Evolutionary conservation across 2,797 vertebrate species (phyloP).

Genomic region (Crax fasciolata): DNA sequence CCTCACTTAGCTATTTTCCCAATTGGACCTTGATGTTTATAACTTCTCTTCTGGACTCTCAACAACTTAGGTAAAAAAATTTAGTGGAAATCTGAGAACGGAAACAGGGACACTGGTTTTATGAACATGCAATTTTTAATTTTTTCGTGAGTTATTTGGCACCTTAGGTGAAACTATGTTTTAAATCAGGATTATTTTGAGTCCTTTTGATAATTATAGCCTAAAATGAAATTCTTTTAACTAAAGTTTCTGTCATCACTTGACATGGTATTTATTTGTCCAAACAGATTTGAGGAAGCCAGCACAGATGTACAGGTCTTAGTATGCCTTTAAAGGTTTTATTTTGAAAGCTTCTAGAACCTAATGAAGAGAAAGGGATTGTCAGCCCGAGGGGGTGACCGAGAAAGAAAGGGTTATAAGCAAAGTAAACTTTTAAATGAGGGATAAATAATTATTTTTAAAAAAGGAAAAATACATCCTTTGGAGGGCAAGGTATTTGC

Average conservation of each 20-base stretch:
- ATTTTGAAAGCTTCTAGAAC: not conserved
- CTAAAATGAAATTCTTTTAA: not conserved
- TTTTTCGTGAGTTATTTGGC: rapidly evolving
- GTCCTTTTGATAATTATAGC: not conserved
- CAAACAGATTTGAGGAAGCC: not conserved
- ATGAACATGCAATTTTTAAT: not conserved
- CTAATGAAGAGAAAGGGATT: not conserved
- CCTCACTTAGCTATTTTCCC: not conserved
- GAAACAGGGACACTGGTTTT: not conserved
- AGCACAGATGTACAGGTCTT: not conserved
- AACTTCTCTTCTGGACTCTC: not conserved
- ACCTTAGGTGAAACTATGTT: not conserved
- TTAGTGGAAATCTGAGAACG: not conserved
- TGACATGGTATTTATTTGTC: not conserved
- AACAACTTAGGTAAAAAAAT: not conserved
- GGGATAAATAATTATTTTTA: not conserved
- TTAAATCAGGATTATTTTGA: not conserved
- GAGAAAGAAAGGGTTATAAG: not conserved
- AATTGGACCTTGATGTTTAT: not conserved
- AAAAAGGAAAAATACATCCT: not conserved
- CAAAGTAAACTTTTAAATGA: not conserved
- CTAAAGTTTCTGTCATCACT: not conserved
- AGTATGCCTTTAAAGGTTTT: not conserved
- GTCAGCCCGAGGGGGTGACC: not conserved
- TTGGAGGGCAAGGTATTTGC: not conserved